These are phyloP conservation scores for Rhyacophila evoluta DNA, from an alignment of 2,888 invertebrate species.

Conservation along the genomic window DNA sequence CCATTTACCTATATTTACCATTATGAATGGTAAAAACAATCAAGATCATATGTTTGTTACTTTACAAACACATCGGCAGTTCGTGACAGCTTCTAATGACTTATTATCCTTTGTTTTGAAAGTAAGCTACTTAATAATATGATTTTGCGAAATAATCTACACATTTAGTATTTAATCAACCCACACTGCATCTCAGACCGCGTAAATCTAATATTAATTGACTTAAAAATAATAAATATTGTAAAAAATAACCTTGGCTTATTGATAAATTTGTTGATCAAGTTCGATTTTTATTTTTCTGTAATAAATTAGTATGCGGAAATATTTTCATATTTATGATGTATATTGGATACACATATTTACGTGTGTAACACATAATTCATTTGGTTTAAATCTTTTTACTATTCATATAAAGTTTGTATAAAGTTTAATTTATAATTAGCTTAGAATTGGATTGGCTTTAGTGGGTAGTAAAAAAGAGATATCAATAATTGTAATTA, in stretches of 20 bases:
- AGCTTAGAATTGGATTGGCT: too few species aligned
- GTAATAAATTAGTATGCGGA: too few species aligned
- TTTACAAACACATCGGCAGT: neutral
- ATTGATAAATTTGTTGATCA: neutral
- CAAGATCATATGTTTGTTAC: neutral
- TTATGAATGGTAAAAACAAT: neutral
- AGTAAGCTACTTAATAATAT: neutral
- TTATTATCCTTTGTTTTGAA: constrained; percentile 6
- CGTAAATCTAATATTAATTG: neutral
- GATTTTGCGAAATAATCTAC: neutral
- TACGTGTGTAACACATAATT: too few species aligned
- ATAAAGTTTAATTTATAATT: too few species aligned
- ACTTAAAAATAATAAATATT: neutral
- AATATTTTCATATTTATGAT: too few species aligned
- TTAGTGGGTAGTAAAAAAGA: too few species aligned
- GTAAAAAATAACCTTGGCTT: neutral
- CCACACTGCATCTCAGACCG: neutral
- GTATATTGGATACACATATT: too few species aligned
- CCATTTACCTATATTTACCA: neutral
- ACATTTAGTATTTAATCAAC: neutral
- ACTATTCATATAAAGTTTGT: too few species aligned
- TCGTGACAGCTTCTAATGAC: neutral
- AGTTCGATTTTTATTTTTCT: neutral
- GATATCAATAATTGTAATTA: too few species aligned
- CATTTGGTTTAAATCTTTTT: too few species aligned